A percentile compares a stretch with the other conserved stretches of the same genome.
phyloP scores from a whole-genome alignment of 2,888 invertebrate species.

The Cristatella mucedo region DNA sequence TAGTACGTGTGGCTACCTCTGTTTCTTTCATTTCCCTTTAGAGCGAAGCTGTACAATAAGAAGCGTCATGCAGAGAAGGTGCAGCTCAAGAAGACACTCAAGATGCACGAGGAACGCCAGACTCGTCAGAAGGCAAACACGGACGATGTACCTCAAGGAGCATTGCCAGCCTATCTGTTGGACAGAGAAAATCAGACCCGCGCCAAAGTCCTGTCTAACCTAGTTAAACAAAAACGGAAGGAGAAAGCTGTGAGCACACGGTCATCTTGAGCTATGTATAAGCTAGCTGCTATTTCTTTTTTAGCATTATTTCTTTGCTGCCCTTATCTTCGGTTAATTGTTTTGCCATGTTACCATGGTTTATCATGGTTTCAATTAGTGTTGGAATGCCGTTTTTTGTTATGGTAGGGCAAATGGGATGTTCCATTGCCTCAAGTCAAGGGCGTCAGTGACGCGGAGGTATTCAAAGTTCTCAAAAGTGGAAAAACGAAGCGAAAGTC shows the following conservation, averaged over 20 bases:
- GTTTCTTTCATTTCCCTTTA: too few species aligned
- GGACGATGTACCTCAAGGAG: slow-evolving; percentile 67
- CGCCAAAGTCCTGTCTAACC: slow-evolving; percentile 89
- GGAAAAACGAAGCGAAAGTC: slow-evolving; percentile 65
- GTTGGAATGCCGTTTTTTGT: not conserved
- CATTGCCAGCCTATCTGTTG: slow-evolving; percentile 83
- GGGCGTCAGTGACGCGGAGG: slow-evolving; percentile 89
- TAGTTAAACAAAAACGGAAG: slow-evolving; percentile 98
- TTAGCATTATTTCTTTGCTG: not conserved
- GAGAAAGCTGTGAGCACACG: slow-evolving; percentile 60
- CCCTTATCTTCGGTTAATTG: not conserved
- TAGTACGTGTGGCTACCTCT: too few species aligned
- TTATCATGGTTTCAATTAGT: not conserved
- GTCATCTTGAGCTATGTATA: not conserved
- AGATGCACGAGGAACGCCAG: slow-evolving; percentile 87
- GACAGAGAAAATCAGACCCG: slow-evolving; percentile 85
- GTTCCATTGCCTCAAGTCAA: slow-evolving; percentile 96
- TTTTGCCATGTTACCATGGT: not conserved
- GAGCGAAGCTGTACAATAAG: slow-evolving; percentile 88
- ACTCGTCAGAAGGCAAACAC: slow-evolving; percentile 56
- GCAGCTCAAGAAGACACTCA: slow-evolving; percentile 95
- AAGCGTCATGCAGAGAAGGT: slow-evolving; percentile 93
- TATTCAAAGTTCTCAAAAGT: slow-evolving; percentile 74
- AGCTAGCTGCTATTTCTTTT: slow-evolving; percentile 1
- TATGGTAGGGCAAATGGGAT: slow-evolving; percentile 76